phyloP scores from a whole-genome alignment of 2,113 vertebrate species.

The Hippocampus guttulatus region DNA sequence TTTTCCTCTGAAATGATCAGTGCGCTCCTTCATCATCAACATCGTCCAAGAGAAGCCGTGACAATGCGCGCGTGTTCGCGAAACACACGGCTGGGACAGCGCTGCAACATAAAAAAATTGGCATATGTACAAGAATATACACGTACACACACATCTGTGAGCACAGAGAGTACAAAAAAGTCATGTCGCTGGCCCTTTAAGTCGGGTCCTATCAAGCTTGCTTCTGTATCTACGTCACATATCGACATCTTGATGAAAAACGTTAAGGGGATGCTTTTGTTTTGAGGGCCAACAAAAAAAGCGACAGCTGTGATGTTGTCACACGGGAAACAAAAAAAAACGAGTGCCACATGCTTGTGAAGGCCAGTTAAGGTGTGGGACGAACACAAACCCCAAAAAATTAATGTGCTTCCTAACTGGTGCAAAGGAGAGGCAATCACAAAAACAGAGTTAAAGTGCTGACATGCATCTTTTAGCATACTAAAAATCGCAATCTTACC shows the following conservation, averaged over 20 bases:
- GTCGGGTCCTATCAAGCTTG: not conserved
- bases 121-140: slow-evolving; percentile 28
- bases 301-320: not conserved
- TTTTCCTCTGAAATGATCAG: slow-evolving; percentile 31
- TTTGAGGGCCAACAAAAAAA: not conserved
- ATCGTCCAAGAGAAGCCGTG: slow-evolving; percentile 60
- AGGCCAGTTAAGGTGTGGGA: not conserved
- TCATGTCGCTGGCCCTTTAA: slow-evolving; percentile 1
- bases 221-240: not conserved
- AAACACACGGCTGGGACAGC: slow-evolving; percentile 33
- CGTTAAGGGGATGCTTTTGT: not conserved
- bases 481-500: not conserved
- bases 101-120: slow-evolving; percentile 54
- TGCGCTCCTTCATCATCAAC: slow-evolving; percentile 36
- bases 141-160: slow-evolving; percentile 6
- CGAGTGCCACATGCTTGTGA: not conserved
- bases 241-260: not conserved
- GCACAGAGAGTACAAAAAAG: slow-evolving; percentile 6
- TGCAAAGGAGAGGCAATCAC: slow-evolving; percentile 3
- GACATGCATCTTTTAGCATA: not conserved
- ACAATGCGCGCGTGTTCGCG: slow-evolving; percentile 49
- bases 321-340: not conserved
- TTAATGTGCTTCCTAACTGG: not conserved
- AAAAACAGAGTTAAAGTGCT: slow-evolving; percentile 3
- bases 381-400: not conserved